These are phyloP conservation scores for Bucco capensis DNA, from an alignment of 2,113 vertebrate species.

Conservation along the genomic window DNA sequence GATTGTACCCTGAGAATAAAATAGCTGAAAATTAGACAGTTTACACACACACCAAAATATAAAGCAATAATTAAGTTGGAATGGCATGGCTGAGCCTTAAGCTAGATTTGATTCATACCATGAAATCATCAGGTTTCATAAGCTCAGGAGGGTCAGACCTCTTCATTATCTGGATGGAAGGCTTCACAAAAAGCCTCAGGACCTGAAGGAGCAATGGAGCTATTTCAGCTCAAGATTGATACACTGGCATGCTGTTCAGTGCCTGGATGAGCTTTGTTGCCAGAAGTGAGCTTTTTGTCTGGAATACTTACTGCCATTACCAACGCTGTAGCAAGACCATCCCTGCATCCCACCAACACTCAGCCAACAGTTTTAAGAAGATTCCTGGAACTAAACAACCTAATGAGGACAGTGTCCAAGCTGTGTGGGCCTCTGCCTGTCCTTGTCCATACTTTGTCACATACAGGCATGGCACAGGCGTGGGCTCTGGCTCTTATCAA, in stretches of 20 bases:
- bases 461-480: no score
- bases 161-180: neutral
- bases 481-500: neutral
- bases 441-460: neutral
- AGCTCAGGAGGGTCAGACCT: neutral
- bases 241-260: neutral
- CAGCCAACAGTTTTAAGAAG: neutral
- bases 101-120: neutral
- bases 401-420: neutral
- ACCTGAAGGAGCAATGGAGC: neutral
- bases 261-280: neutral
- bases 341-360: neutral
- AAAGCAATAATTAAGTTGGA: neutral
- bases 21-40: neutral
- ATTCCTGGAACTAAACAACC: neutral
- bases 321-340: neutral
- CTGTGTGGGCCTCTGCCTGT: neutral
- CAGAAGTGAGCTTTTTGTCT: neutral
- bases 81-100: neutral
- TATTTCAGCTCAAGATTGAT: neutral
- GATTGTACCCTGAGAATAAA: neutral
- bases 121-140: neutral
- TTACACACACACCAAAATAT: neutral
- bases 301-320: neutral
- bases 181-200: neutral